phyloP scores from a whole-genome alignment of 2,797 vertebrate species.

The Pipistrellus kuhlii region DNA sequence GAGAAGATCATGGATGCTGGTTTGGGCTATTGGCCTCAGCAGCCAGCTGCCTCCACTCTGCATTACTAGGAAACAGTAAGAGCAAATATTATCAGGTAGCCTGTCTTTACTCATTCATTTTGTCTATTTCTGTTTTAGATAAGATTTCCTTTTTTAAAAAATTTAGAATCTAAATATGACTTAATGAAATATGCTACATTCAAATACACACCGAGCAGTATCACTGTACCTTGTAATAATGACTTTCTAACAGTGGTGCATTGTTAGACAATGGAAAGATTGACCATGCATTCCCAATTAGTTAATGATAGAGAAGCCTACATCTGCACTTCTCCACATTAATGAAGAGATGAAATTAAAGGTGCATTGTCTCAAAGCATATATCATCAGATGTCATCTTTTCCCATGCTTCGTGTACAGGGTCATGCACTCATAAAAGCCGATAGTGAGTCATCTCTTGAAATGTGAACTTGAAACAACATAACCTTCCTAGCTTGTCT shows the following conservation, averaged over 20 bases:
- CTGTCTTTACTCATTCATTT: background rate
- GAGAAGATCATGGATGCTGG: background rate
- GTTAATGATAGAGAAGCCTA: background rate
- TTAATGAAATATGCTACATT: slow-evolving; percentile 52
- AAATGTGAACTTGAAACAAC: slow-evolving; percentile 23
- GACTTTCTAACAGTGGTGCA: slow-evolving; percentile 29
- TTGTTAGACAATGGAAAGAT: slow-evolving; percentile 56
- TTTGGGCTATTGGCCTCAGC: background rate
- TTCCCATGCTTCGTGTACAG: background rate
- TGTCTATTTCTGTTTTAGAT: slow-evolving; percentile 49
- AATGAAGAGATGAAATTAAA: slow-evolving; percentile 59
- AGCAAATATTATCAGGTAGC: background rate
- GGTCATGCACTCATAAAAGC: slow-evolving; percentile 10
- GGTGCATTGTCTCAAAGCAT: background rate
- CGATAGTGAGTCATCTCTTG: slow-evolving; percentile 18
- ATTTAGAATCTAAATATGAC: slow-evolving; percentile 46
- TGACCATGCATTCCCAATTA: slow-evolving; percentile 51
- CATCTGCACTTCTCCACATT: slow-evolving; percentile 40
- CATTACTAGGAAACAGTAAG: background rate
- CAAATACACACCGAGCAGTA: slow-evolving; percentile 40
- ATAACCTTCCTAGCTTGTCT: background rate
- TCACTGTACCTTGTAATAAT: background rate
- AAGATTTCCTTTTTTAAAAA: background rate
- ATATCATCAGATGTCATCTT: slow-evolving; percentile 16
- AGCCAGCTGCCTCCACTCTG: background rate